Evolutionary conservation across 1,140 invertebrate genomes (phyloP).

Genomic region (Plectrocnemia conspersa): DNA sequence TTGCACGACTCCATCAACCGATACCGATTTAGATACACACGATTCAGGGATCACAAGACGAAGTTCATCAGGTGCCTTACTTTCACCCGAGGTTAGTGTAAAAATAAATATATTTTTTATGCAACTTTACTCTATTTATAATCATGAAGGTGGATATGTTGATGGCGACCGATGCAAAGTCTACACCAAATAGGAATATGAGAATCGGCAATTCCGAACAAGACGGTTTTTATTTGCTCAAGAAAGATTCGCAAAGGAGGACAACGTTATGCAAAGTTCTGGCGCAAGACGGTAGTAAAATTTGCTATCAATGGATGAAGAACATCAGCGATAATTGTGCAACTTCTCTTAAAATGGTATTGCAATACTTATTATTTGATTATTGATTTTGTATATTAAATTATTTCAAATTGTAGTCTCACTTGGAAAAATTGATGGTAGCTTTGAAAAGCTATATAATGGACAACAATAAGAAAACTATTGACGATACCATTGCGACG

Average conservation of each 20-base stretch:
- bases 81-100: conserved; percentile 69
- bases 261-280: conserved; percentile 87
- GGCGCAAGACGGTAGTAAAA: conserved; percentile 79
- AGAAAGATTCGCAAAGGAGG: conserved; percentile 94
- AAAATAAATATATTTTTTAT: background rate
- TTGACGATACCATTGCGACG: conserved; percentile 69
- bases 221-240: conserved; percentile 90
- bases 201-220: conserved; percentile 61
- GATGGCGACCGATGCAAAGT: conserved; percentile 15
- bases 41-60: conserved; percentile 60
- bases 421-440: conserved; percentile 70
- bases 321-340: conserved; percentile 68
- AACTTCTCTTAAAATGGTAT: conserved; percentile 58
- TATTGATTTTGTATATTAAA: conserved; percentile 4
- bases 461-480: conserved; percentile 63
- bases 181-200: conserved; percentile 29
- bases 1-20: conserved; percentile 65
- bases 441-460: conserved; percentile 80
- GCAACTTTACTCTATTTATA: conserved; percentile 6
- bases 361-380: conserved; percentile 4
- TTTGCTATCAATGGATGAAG: conserved; percentile 78
- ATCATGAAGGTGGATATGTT: conserved; percentile 28
- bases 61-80: conserved; percentile 70
- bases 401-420: conserved; percentile 53
- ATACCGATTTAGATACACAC: conserved; percentile 57